Percentiles rank a stretch among this genome's conserved stretches.
These are phyloP conservation scores for Acholoe squamosa DNA, from an alignment of 2,888 invertebrate genomes.

Conservation along the genomic window DNA sequence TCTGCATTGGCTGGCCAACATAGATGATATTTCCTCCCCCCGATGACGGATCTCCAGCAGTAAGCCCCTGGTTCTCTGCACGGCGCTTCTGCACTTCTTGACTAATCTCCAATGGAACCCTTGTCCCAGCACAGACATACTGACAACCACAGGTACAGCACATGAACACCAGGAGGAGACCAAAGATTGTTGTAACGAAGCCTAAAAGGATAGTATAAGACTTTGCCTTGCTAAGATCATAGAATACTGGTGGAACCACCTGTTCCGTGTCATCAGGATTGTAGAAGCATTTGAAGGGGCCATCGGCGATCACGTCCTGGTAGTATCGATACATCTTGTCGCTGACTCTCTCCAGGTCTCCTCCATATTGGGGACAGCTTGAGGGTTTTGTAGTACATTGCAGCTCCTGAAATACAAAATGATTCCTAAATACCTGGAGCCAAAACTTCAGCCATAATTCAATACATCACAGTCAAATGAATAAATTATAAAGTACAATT, in stretches of 20 bases:
- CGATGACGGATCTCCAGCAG: not conserved
- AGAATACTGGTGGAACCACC: not conserved
- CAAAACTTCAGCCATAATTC: too few relatives aligned
- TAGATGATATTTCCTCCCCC: not conserved
- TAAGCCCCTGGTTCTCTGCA: not conserved
- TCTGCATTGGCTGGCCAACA: not conserved
- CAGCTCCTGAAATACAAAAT: not conserved
- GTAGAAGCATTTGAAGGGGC: not conserved
- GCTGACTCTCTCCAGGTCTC: not conserved
- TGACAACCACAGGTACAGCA: slow-evolving; percentile 8
- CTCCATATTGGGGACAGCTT: not conserved
- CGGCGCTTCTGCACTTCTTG: not conserved
- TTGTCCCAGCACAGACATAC: not conserved
- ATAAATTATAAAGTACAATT: too few relatives aligned
- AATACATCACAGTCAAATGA: too few relatives aligned
- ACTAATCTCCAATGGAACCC: not conserved
- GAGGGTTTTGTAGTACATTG: not conserved
- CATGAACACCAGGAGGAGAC: slow-evolving; percentile 1
- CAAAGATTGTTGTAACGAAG: not conserved
- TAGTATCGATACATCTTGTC: not conserved
- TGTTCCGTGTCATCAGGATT: not conserved
- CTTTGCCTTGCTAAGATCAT: not conserved
- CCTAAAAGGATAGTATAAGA: not conserved
- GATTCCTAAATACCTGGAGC: too few relatives aligned
- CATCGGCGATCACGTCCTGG: not conserved